These are phyloP conservation scores for Magallana nippona DNA, from an alignment of 2,888 invertebrate genomes.

Conservation along the genomic window DNA sequence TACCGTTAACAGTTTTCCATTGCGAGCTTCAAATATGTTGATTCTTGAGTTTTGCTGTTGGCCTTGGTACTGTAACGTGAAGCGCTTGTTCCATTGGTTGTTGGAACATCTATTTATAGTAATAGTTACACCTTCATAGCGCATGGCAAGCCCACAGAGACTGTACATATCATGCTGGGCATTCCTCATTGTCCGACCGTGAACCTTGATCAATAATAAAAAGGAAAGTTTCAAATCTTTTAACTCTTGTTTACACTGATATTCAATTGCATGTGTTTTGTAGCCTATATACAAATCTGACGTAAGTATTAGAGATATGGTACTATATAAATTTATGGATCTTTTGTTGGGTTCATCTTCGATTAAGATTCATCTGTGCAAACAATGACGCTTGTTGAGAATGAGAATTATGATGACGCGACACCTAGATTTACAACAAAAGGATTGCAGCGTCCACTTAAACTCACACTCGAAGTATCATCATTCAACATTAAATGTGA, in stretches of 20 bases:
- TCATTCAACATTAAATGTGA: neutral
- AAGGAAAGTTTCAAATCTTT: too few species aligned
- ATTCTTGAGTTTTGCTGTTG: slow-evolving; percentile 34
- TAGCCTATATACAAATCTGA: too few species aligned
- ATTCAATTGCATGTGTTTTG: too few species aligned
- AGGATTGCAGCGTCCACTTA: neutral
- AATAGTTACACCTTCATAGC: slow-evolving; percentile 53
- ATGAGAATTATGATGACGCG: too few species aligned
- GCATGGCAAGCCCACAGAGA: slow-evolving; percentile 59
- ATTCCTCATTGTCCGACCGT: neutral
- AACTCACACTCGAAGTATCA: neutral
- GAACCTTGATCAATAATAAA: neutral
- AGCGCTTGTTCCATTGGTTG: neutral
- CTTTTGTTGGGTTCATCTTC: too few species aligned
- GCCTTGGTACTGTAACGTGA: slow-evolving; percentile 4
- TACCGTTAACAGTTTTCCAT: slow-evolving; percentile 45
- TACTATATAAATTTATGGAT: too few species aligned
- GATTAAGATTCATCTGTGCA: too few species aligned
- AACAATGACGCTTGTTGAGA: too few species aligned
- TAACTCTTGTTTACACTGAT: too few species aligned
- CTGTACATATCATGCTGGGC: slow-evolving; percentile 45
- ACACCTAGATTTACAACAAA: too few species aligned
- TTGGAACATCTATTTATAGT: slow-evolving; percentile 57
- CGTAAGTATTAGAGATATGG: too few species aligned
- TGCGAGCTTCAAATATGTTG: slow-evolving; percentile 44